These are phyloP conservation scores for Heliconius ethilla DNA, from an alignment of 2,888 invertebrate genomes.

Conservation along the genomic window DNA sequence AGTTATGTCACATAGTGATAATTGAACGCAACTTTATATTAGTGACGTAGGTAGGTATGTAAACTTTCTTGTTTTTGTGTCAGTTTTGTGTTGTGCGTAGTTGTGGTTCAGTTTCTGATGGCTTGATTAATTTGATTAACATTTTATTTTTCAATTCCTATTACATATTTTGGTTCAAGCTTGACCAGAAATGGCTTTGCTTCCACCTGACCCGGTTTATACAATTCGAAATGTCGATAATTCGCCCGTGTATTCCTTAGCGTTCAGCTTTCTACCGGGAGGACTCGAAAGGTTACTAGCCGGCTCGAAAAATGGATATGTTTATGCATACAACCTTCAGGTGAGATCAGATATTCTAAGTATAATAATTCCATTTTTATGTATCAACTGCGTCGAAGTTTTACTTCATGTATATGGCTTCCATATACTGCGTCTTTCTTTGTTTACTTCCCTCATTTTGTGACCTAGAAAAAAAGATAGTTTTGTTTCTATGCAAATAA, in stretches of 20 bases:
- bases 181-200: slow-evolving; percentile 85
- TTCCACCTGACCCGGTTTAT: slow-evolving; percentile 90
- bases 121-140: slow-evolving; percentile 77
- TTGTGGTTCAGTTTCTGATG: slow-evolving; percentile 79
- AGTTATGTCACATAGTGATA: not conserved
- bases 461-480: slow-evolving; percentile 69
- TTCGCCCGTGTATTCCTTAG: slow-evolving; percentile 87
- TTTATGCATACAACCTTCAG: slow-evolving; percentile 90
- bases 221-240: slow-evolving; percentile 86
- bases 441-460: slow-evolving; percentile 72
- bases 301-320: slow-evolving; percentile 87
- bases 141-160: slow-evolving; percentile 73
- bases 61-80: slow-evolving; percentile 72
- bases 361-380: slow-evolving; percentile 52
- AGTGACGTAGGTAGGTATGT: slow-evolving; percentile 39
- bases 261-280: slow-evolving; percentile 84
- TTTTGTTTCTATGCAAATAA: slow-evolving; percentile 39
- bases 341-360: slow-evolving; percentile 77
- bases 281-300: slow-evolving; percentile 85
- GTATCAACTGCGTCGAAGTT: slow-evolving; percentile 50
- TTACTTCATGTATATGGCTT: slow-evolving; percentile 42
- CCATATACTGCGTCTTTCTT: slow-evolving; percentile 57
- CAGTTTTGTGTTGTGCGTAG: slow-evolving; percentile 83
- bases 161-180: slow-evolving; percentile 75
- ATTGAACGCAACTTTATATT: slow-evolving; percentile 38